Evolutionary conservation across 2,888 invertebrate genomes (phyloP), one percentile per base, ranked within the genome.

Genomic region (Helicoverpa assulta): DNA sequence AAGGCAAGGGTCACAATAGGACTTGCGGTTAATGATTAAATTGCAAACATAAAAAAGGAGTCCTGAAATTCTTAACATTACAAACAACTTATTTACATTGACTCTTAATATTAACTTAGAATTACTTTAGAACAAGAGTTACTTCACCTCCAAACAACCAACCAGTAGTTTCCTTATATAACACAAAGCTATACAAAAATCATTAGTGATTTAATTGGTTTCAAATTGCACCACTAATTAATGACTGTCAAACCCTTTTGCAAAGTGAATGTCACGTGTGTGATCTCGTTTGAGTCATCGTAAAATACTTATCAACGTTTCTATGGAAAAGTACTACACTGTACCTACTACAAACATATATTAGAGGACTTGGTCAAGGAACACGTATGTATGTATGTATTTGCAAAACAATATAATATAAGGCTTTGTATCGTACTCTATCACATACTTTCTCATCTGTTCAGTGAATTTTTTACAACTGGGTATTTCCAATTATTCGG

Each of bases 1-100:
- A 78, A 70, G 10, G 59, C 29, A 40, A 21, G 83, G 79, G 57
- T 58, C 67, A 82, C 80, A 73, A 89, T 26, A 26, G 2, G 88
- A 88, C 88, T 90, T 89, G 89, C 91, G 91, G 93, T 93, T 91
- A 91, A 86, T 40, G 61, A 60, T 52, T 47, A 53, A 50, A 63
- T 37, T 54, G 52, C 40, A 26, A 47, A n/a, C 0, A 0, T n/a
- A 47, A 0, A 1, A 2, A 7, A 14, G 0, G 4, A 33, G 8
- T 26, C 12, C 0, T 7, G 19, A 3, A 2, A 16, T 12, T 29
- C 10, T 2, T 19, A 29, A 33, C 10, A 12, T 29, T 7, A 8
- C 6, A 2, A 51, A n/a, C n/a, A 3, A 21, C 37, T 33, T 14
- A 40, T 14, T 40, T 14, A 37, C 12, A 37, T 8, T 8, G 37